Conservation (phyloP, 2,113 vertebrate species). For the Psittacula cyanocephala region DNA sequence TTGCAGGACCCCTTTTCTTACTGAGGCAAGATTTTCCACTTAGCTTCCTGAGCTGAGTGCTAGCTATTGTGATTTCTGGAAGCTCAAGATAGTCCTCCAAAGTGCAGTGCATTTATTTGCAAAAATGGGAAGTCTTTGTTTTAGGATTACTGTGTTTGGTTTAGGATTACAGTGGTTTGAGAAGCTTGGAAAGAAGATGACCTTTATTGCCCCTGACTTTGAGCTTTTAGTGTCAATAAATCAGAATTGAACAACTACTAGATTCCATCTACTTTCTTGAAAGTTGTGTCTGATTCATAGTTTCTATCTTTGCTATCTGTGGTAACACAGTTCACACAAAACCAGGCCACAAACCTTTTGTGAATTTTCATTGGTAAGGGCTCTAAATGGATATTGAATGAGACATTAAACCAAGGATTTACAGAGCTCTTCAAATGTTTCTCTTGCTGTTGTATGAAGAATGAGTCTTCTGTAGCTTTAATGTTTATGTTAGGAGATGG, state of each 20-base stretch:
- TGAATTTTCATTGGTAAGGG: background rate
- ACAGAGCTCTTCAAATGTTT: background rate
- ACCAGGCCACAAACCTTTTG: background rate
- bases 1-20: background rate
- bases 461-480: background rate
- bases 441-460: background rate
- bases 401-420: background rate
- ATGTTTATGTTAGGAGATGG: background rate
- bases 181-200: background rate
- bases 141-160: background rate
- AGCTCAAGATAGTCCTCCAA: background rate
- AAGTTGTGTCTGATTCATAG: background rate
- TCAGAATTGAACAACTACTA: background rate
- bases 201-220: background rate
- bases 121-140: background rate
- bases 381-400: background rate
- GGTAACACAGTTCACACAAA: background rate
- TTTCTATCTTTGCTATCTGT: background rate
- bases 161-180: background rate
- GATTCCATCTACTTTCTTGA: background rate
- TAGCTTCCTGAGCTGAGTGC: background rate
- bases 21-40: background rate
- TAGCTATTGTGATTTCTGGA: background rate
- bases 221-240: background rate
- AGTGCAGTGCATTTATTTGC: background rate